Base-by-base conservation (phyloP, 1,140 invertebrate species). In the Ceratoteleas bidentatus region DNA sequence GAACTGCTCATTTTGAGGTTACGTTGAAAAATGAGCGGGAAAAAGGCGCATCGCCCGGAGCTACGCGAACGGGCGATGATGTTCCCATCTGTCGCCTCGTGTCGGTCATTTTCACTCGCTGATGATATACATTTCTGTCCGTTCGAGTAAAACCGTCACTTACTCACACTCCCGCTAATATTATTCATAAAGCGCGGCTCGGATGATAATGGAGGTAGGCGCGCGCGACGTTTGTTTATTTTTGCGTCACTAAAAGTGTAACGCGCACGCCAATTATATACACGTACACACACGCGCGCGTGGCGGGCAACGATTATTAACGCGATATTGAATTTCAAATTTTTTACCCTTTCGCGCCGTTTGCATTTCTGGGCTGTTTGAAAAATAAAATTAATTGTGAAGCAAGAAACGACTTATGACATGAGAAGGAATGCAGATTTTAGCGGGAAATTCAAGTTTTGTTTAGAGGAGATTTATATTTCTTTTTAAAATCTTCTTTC, bases 81-180 rank as follows among this genome's bases (percentile, higher is more conserved):
- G 43, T 61, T 68, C 49, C 56, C 56, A 79, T 73, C 68, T 68
- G 68, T 79, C 68, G 66, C 36, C 38, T 65, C 56, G 62, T 45
- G 54, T 62, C 50, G 62, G 68, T 79, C 68, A 79, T 79, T 79
- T 73, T 79, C 76, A 68, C 68, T 79, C 68, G 38, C 49, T 79
- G 61, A 73, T 79, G 56, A 68, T 73, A 79, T 73, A 79, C 76
- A 79, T 79, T 79, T 79, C 68, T 79, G 75, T 72, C 61, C 61
- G 61, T 79, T 79, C 75, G 66, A 70, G 75, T 72, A 79, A 66
- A 73, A 52, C 66, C 75, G 75, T 69, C 75, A 65, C 75, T 79
- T 79, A 72, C 38, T 72, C 61, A 72, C 61, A 72, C 61, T 79
- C 43, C 53, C 54, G 52, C 60, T 72, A 72, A 79, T 79, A 79